A percentile compares a stretch with the other conserved stretches of the same genome.
Conservation (phyloP, 92 coral and sea anemone genomes). For the Epizoanthus ramosus region DNA sequence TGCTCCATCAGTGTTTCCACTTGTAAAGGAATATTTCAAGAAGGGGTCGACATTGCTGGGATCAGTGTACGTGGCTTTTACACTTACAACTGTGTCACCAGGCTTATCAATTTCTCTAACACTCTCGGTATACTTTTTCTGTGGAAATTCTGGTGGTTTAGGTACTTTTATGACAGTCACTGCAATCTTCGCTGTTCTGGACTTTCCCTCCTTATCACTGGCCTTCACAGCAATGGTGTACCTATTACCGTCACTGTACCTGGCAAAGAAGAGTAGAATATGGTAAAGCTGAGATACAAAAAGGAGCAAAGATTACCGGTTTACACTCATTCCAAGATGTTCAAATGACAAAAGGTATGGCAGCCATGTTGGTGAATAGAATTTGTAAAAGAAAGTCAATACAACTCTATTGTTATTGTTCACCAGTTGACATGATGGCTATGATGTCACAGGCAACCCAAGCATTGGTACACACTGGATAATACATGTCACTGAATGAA, state of each 20-base stretch:
- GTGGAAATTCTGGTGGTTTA: slow-evolving; percentile 45
- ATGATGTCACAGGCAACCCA: no score
- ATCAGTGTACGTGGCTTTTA: slow-evolving; percentile 54
- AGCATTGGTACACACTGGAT: no score
- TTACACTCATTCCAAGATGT: no score
- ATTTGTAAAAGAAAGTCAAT: no score
- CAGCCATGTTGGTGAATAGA: no score
- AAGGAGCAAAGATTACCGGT: not conserved
- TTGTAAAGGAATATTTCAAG: slow-evolving; percentile 60
- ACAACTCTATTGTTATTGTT: no score
- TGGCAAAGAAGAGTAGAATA: slow-evolving; percentile 4
- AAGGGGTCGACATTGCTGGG: slow-evolving; percentile 24
- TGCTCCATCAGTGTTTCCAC: slow-evolving; percentile 78
- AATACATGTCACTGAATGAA: no score
- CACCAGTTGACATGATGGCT: no score
- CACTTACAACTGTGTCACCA: slow-evolving; percentile 12
- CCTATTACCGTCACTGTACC: slow-evolving; percentile 27
- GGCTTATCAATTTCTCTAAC: slow-evolving; percentile 55
- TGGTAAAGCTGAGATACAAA: not conserved
- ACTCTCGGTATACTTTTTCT: slow-evolving; percentile 5
- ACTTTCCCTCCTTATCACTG: slow-evolving; percentile 17
- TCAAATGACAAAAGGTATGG: no score
- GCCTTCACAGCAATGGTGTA: slow-evolving; percentile 48
- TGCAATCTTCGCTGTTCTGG: slow-evolving; percentile 1
- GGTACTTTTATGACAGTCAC: slow-evolving; percentile 49